These are phyloP conservation scores for Boleophthalmus pectinirostris DNA, from an alignment of 2,113 vertebrate species.

Conservation along the genomic window DNA sequence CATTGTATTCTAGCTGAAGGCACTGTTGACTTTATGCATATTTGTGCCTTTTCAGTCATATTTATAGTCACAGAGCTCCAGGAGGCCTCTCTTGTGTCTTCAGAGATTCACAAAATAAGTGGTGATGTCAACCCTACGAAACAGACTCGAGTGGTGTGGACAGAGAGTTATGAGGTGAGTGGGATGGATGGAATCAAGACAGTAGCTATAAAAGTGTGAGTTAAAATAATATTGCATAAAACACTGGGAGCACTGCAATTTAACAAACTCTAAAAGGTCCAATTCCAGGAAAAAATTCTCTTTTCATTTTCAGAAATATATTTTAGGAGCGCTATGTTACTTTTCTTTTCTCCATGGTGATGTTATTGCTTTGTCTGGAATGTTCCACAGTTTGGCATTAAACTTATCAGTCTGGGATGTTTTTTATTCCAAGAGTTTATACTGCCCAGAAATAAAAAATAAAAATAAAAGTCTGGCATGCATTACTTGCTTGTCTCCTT, in stretches of 20 bases:
- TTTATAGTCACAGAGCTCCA: background rate
- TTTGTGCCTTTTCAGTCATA: constrained; percentile 31
- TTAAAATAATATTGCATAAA: background rate
- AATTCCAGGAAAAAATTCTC: too few relatives aligned
- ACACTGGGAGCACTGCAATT: background rate
- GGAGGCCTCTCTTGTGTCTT: constrained; percentile 18
- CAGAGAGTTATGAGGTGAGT: constrained; percentile 20
- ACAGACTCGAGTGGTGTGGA: background rate
- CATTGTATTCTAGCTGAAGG: constrained; percentile 14
- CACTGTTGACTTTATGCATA: constrained; percentile 28
- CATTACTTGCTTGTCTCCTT: too few relatives aligned
- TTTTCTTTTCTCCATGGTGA: too few relatives aligned
- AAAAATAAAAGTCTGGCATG: too few relatives aligned
- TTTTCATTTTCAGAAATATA: too few relatives aligned
- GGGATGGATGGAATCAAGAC: constrained; percentile 10
- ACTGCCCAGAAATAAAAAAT: too few relatives aligned
- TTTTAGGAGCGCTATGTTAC: too few relatives aligned
- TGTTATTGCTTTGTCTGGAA: too few relatives aligned
- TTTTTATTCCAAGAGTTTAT: too few relatives aligned
- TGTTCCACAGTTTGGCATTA: too few relatives aligned
- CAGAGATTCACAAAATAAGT: constrained; percentile 11
- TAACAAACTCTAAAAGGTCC: too few relatives aligned
- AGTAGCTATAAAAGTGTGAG: background rate
- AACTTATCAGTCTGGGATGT: too few relatives aligned
- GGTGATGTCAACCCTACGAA: constrained; percentile 3